Evolutionary conservation across 2,888 invertebrate species (phyloP).

Genomic region (Liopterus haemorrhoidalis): DNA sequence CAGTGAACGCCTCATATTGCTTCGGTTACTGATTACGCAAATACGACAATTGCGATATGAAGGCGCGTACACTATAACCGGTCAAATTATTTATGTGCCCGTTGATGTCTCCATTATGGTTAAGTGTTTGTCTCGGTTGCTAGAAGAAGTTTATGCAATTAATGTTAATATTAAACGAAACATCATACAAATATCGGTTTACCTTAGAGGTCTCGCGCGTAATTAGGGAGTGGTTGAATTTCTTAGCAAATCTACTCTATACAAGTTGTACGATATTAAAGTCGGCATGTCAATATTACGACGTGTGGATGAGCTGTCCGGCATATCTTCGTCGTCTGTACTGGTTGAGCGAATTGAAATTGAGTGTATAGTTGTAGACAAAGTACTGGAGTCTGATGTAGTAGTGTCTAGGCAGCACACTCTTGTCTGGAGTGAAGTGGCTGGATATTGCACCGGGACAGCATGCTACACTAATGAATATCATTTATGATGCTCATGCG

Average conservation of each 20-base stretch:
- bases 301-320: too few relatives aligned
- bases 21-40: slow-evolving; percentile 40
- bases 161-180: slow-evolving; percentile 39
- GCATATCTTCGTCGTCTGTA: too few relatives aligned
- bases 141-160: slow-evolving; percentile 39
- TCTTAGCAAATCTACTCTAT: slow-evolving; percentile 37
- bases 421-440: too few relatives aligned
- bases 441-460: too few relatives aligned
- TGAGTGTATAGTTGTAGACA: too few relatives aligned
- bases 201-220: slow-evolving; percentile 36
- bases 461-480: too few relatives aligned
- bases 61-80: slow-evolving; percentile 39
- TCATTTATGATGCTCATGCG: too few relatives aligned
- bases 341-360: too few relatives aligned
- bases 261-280: too few relatives aligned
- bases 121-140: slow-evolving; percentile 36
- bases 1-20: slow-evolving; percentile 39
- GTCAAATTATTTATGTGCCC: slow-evolving; percentile 43
- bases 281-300: too few relatives aligned
- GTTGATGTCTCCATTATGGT: slow-evolving; percentile 39
- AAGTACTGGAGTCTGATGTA: too few relatives aligned
- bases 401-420: too few relatives aligned
- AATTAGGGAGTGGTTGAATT: slow-evolving; percentile 35
- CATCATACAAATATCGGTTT: slow-evolving; percentile 36
- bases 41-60: slow-evolving; percentile 39